phyloP scores from a whole-genome alignment of 1,140 invertebrate genomes.

The Macrotrachela quadricornifera region DNA sequence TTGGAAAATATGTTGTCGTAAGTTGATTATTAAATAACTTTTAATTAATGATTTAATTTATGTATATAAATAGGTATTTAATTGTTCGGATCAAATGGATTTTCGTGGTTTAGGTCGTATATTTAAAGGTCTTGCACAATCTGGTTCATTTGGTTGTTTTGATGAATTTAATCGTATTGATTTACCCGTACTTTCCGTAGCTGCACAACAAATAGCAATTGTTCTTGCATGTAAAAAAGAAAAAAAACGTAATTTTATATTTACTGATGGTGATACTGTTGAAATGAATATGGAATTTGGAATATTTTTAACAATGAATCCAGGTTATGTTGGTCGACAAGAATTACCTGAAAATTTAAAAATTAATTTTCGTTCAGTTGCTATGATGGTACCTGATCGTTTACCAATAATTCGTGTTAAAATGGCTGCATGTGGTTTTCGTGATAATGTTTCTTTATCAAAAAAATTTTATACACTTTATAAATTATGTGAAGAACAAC shows the following conservation, averaged over 20 bases:
- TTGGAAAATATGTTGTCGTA: conserved; percentile 82
- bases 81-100: conserved; percentile 97
- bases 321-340: conserved; percentile 80
- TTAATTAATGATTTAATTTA: too few relatives aligned
- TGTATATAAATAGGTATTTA: conserved; percentile 62
- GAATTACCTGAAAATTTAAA: conserved; percentile 88
- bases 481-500: conserved; percentile 83
- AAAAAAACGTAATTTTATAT: conserved; percentile 58
- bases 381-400: conserved; percentile 94
- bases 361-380: conserved; percentile 84
- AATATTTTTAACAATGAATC: conserved; percentile 95
- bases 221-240: conserved; percentile 74
- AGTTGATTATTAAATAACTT: too few relatives aligned
- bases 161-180: conserved; percentile 91
- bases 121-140: conserved; percentile 73
- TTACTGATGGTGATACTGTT: conserved; percentile 77
- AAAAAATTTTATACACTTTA: conserved; percentile 87
- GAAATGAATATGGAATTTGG: conserved; percentile 84
- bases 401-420: conserved; percentile 93
- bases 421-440: conserved; percentile 78
- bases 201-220: conserved; percentile 82
- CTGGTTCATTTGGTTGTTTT: conserved; percentile 86
- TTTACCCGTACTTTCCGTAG: conserved; percentile 75
- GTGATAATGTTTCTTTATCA: conserved; percentile 81
- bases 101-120: conserved; percentile 71